Evolutionary conservation across 53 echinoderm and acorn worm species (phyloP).

Genomic region (Holothuria leucospilota): DNA sequence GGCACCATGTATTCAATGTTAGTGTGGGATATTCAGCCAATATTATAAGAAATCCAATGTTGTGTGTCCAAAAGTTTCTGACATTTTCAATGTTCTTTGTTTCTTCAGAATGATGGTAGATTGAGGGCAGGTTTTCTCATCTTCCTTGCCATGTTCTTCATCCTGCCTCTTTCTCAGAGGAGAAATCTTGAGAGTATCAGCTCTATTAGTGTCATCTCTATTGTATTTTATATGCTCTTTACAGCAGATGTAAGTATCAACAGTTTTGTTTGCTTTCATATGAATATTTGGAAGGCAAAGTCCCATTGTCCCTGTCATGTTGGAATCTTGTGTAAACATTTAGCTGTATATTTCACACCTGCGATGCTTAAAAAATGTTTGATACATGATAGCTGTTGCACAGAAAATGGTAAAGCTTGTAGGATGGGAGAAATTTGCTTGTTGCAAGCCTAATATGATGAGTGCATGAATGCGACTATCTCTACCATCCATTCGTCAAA

Average conservation of each 20-base stretch:
- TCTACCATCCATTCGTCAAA: too few species aligned
- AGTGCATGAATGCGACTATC: too few species aligned
- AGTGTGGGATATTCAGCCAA: too few species aligned
- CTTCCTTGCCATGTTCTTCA: conserved; percentile 75
- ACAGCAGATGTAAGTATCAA: conserved; percentile 79
- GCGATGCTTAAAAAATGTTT: too few species aligned
- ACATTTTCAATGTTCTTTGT: background rate
- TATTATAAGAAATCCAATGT: too few species aligned
- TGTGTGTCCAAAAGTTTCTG: too few species aligned
- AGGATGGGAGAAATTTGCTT: too few species aligned
- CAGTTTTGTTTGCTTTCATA: background rate
- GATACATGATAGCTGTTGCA: too few species aligned
- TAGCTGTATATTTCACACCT: too few species aligned
- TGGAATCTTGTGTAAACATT: background rate
- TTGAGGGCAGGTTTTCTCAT: conserved; percentile 73
- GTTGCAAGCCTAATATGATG: too few species aligned
- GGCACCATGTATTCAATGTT: too few species aligned
- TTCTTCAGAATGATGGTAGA: conserved; percentile 77
- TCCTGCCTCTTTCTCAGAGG: conserved; percentile 83
- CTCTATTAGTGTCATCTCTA: conserved; percentile 83
- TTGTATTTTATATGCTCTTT: conserved; percentile 88
- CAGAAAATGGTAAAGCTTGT: too few species aligned
- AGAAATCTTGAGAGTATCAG: conserved; percentile 85
- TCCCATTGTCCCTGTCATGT: background rate
- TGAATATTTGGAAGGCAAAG: background rate